phyloP scores from a whole-genome alignment of 1,140 invertebrate species.

The Camponotus floridanus region DNA sequence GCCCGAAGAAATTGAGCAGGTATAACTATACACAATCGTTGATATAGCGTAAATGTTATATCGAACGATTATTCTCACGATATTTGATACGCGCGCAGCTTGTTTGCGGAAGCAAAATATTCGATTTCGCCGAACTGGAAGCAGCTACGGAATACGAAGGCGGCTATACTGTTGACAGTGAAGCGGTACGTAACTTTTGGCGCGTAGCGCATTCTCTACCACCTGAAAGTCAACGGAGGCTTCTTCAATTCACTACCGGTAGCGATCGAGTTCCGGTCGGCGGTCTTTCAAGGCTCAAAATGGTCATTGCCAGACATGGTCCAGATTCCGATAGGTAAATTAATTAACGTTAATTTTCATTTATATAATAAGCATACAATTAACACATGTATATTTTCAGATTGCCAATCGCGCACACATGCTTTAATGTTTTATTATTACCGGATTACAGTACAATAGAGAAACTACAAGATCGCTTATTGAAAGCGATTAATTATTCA shows the following conservation, averaged over 20 bases:
- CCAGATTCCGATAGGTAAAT: constrained; percentile 90
- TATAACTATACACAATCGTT: constrained; percentile 55
- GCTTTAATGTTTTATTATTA: constrained; percentile 97
- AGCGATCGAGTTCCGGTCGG: constrained; percentile 97
- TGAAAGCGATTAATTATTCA: constrained; percentile 96
- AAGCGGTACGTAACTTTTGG: constrained; percentile 97
- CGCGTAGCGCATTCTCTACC: constrained; percentile 95
- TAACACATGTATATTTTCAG: constrained; percentile 82
- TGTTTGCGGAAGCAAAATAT: constrained; percentile 94
- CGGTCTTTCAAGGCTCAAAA: constrained; percentile 95
- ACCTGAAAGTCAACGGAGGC: constrained; percentile 94
- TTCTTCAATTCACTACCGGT: constrained; percentile 96
- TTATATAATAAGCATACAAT: background rate
- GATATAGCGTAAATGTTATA: constrained; percentile 7
- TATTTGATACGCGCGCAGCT: constrained; percentile 81
- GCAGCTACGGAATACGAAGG: constrained; percentile 97
- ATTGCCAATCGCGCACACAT: constrained; percentile 96
- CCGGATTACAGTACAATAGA: constrained; percentile 95
- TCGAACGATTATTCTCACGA: constrained; percentile 1
- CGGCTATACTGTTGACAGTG: constrained; percentile 94
- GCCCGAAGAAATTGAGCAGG: constrained; percentile 96
- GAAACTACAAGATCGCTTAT: constrained; percentile 94
- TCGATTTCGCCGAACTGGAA: constrained; percentile 96
- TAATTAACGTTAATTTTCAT: no score
- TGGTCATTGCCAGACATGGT: constrained; percentile 93